Conservation (phyloP, 2,797 vertebrate genomes). For the Avahi laniger region DNA sequence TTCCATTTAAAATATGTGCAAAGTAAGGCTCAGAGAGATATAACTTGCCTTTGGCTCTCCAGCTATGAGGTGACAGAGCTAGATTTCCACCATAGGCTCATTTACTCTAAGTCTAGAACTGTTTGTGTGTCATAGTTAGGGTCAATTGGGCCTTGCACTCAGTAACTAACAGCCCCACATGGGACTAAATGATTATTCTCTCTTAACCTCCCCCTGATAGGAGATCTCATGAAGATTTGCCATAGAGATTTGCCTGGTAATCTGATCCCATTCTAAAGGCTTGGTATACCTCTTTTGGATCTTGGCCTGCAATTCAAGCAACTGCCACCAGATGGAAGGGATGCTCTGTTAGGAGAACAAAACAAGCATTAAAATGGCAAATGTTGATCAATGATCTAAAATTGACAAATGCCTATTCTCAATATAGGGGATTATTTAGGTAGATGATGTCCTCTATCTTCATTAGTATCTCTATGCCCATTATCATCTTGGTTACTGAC, state of each 20-base stretch:
- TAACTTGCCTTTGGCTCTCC: not conserved
- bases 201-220: not conserved
- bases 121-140: not conserved
- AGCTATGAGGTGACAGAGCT: not conserved
- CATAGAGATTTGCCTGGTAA: not conserved
- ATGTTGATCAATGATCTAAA: constrained; percentile 9
- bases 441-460: not conserved
- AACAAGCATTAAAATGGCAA: constrained; percentile 34
- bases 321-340: constrained; percentile 65
- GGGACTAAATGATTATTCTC: not conserved
- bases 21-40: not conserved
- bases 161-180: not conserved
- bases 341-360: constrained; percentile 46
- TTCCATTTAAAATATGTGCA: not conserved
- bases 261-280: not conserved
- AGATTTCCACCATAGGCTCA: not conserved
- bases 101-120: not conserved
- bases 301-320: constrained; percentile 62
- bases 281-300: constrained; percentile 13
- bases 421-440: not conserved
- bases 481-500: constrained; percentile 3
- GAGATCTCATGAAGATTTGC: not conserved
- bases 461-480: not conserved
- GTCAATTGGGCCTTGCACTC: not conserved
- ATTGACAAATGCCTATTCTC: not conserved